phyloP scores from a whole-genome alignment of 2,113 vertebrate genomes.

The Rhinolophus ferrumequinum region DNA sequence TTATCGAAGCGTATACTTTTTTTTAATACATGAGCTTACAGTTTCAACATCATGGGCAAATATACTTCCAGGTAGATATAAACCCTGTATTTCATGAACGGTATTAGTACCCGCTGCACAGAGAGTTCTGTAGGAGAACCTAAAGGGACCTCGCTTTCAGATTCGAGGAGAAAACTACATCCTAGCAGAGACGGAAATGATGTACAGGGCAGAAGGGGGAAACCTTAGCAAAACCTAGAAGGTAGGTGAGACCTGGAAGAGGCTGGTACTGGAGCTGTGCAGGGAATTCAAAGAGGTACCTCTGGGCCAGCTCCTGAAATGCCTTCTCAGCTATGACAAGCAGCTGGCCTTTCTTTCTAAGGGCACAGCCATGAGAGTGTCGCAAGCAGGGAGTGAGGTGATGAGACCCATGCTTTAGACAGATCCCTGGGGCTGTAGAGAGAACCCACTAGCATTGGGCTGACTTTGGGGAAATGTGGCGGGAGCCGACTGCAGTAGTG shows the following conservation, averaged over 20 bases:
- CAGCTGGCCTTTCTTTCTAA: not conserved
- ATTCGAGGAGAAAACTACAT: not conserved
- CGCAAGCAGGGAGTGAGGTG: not conserved
- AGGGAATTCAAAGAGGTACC: not conserved
- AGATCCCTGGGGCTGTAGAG: not conserved
- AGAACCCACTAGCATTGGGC: too few relatives aligned
- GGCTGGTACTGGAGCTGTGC: too few relatives aligned
- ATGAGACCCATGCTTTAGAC: not conserved
- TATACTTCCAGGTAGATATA: not conserved
- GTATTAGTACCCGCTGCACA: not conserved
- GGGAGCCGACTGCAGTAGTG: not conserved
- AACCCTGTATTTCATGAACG: not conserved
- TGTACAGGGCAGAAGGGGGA: not conserved
- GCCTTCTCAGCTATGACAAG: not conserved
- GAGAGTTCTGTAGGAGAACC: not conserved
- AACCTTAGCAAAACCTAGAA: not conserved
- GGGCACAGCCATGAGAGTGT: not conserved
- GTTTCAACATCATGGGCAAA: conserved; percentile 38
- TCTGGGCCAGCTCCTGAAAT: not conserved
- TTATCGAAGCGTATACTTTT: conserved; percentile 22
- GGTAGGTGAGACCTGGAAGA: not conserved
- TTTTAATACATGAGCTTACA: not conserved
- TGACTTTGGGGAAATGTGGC: rapidly evolving
- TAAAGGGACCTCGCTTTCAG: not conserved
- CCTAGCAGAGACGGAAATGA: not conserved